phyloP scores from a whole-genome alignment of 92 coral and sea anemone species.

The Phenganax stokvisi region DNA sequence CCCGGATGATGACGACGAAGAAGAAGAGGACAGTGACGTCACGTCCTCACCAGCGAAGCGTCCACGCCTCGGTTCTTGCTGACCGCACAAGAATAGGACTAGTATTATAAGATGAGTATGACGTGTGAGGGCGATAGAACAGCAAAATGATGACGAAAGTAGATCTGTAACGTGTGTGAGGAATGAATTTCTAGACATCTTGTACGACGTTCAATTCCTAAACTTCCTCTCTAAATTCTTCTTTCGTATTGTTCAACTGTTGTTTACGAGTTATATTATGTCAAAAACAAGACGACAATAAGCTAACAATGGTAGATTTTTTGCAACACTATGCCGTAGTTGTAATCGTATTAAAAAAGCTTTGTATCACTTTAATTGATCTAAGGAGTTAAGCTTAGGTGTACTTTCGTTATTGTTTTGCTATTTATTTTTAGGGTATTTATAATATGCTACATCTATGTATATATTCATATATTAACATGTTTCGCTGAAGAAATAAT shows the following conservation, averaged over 20 bases:
- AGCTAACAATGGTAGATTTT: no score
- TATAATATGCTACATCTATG: conserved; percentile 13
- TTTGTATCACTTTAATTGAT: not conserved
- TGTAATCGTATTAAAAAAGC: not conserved
- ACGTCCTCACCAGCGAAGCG: conserved; percentile 69
- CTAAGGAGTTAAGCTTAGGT: not conserved
- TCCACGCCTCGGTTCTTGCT: conserved; percentile 81
- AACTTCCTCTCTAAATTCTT: no score
- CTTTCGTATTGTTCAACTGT: no score
- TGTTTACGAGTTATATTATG: no score
- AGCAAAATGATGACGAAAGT: not conserved
- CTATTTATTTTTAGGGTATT: conserved; percentile 8
- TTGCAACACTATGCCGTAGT: not conserved
- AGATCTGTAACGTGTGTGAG: not conserved
- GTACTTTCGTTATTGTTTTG: not conserved
- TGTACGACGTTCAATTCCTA: no score
- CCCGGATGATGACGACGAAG: conserved; percentile 96
- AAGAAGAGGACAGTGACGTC: conserved; percentile 53
- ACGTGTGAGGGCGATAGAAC: not conserved
- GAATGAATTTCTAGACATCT: not conserved
- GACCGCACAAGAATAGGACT: not conserved
- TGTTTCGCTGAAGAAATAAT: not conserved
- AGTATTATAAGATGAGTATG: not conserved
- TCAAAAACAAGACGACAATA: no score
- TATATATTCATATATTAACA: conserved; percentile 11